Evolutionary conservation across 2,888 invertebrate species (phyloP), one percentile per base, ranked within the genome.

Genomic region (Nemoura dubitans): DNA sequence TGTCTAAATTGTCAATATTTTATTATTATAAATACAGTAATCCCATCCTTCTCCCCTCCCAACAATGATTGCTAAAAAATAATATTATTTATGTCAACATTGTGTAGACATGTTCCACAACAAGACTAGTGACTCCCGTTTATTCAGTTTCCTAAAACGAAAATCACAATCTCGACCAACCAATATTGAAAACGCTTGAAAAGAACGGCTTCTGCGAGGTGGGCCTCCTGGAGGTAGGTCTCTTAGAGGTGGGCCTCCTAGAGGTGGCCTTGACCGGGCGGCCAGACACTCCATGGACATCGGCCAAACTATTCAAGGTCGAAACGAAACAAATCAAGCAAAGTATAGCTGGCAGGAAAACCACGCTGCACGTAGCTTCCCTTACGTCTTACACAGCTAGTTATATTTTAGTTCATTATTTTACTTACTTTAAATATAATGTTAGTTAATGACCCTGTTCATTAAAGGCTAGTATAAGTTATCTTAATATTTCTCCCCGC

Each of bases 381-480:
- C 82, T 86, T 84, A 43, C 86, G 59, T 85, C 86, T 87, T 87
- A 87, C 78, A 88, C 87, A 87, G 88, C 88, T 88, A 88, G 87
- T 88, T 88, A 82, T 87, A 86, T 86, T 85, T 83, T 86, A 85
- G 77, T 87, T 87, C 25, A 86, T 86, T 83, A n/a, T 30, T 36
- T 86, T 86, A 83, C 78, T 86, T 86, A 88, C 86, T 59, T 87
- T 88, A 85, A 87, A 86, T 87, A 86, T 84, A 86, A 87, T 86
- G 83, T 88, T 86, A 88, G 87, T 88, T 87, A 83, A 86, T 88
- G 88, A 89, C 89, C 89, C 89, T 89, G 89, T 89, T 89, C 87
- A 88, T 88, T 88, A 87, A 89, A 89, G 89, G 89, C 89, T 89
- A 88, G 89, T 88, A 87, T 85, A 86, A 88, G 85, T 87, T 88